These are phyloP conservation scores for Drosophila meridiana DNA, from an alignment of 2,888 invertebrate species.

Conservation along the genomic window DNA sequence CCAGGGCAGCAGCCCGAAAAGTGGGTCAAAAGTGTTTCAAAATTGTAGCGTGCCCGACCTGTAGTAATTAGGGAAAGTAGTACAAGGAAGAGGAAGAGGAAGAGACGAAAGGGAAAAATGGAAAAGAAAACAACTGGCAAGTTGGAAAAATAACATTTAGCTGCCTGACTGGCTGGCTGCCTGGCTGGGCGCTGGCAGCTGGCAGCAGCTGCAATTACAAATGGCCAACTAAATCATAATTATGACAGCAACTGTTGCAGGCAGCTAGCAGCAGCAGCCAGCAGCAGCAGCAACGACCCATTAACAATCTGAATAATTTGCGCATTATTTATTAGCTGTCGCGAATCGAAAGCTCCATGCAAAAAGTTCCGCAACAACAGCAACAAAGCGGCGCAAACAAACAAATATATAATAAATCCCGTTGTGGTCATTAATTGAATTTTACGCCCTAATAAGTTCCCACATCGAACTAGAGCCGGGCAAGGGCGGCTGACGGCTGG, in stretches of 20 bases:
- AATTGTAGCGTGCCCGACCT: not conserved
- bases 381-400: slow-evolving; percentile 8
- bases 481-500: not conserved
- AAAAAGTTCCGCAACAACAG: slow-evolving; percentile 44
- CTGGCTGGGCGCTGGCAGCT: not conserved
- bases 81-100: not conserved
- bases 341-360: slow-evolving; percentile 37
- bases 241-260: slow-evolving; percentile 65
- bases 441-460: slow-evolving; percentile 63
- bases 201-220: slow-evolving; percentile 46
- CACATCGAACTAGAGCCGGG: not conserved
- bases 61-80: slow-evolving; percentile 31
- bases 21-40: slow-evolving; percentile 12
- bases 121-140: slow-evolving; percentile 1
- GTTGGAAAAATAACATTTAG: slow-evolving; percentile 8
- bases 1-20: not conserved
- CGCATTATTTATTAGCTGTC: slow-evolving; percentile 67
- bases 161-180: not conserved
- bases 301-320: slow-evolving; percentile 70
- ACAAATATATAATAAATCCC: slow-evolving; percentile 44
- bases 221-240: slow-evolving; percentile 69
- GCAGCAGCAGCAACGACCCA: slow-evolving; percentile 44
- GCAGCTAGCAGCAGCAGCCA: slow-evolving; percentile 26
- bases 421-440: slow-evolving; percentile 67
- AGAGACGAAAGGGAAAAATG: not conserved